Evolutionary conservation across 2,113 vertebrate species (phyloP).

Genomic region (Phalacrocorax aristotelis): DNA sequence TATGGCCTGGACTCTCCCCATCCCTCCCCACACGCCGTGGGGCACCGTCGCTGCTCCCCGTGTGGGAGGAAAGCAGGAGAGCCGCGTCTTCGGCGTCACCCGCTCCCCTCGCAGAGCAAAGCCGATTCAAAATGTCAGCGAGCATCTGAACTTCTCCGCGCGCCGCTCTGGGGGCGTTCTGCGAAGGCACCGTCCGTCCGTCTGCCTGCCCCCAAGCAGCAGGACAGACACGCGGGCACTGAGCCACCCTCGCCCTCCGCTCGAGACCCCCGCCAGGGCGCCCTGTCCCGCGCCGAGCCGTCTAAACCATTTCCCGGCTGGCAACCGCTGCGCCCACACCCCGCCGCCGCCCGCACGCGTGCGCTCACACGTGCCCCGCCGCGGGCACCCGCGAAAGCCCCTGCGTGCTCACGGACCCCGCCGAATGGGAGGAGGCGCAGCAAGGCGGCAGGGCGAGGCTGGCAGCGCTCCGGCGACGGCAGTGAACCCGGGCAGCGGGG

Average conservation of each 20-base stretch:
- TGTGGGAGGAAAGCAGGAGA: background rate
- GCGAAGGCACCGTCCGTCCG: background rate
- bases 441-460: background rate
- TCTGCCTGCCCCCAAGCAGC: background rate
- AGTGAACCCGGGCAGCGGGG: background rate
- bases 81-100: background rate
- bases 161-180: background rate
- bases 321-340: rapidly evolving
- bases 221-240: background rate
- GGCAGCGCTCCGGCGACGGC: background rate
- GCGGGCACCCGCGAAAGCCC: too few relatives aligned
- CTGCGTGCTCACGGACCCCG: background rate
- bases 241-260: background rate
- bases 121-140: background rate
- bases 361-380: background rate
- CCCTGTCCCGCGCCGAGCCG: rapidly evolving
- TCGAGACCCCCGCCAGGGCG: background rate
- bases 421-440: background rate
- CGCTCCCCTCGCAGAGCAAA: background rate
- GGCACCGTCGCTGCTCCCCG: background rate
- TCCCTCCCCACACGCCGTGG: background rate
- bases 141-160: background rate
- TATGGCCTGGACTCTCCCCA: background rate
- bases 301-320: rapidly evolving
- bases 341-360: background rate